Evolutionary conservation across 2,797 vertebrate species (phyloP), one percentile per base, ranked within the genome.

Genomic region (Pseudochromis fuscus): DNA sequence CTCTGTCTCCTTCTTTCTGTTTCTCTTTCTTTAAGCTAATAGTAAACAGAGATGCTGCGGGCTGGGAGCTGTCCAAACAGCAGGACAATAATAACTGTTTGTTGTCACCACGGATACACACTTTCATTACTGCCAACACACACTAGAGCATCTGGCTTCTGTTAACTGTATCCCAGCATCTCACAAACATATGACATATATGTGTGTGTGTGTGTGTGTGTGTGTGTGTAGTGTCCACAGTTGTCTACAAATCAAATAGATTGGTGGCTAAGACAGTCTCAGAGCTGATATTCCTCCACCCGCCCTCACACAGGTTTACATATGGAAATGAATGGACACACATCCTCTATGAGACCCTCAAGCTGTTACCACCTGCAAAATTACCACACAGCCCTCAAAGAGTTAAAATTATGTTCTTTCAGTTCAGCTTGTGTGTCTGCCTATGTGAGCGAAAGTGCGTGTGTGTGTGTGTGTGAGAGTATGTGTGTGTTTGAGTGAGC

Each of bases 11-110:
- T 46, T 50, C 35, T 64, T 16, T 77, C 70, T 73, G 37, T 80
- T 68, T 67, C 67, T 70, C 51, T 61, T 70, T 62, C 75, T 78
- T 65, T 75, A 64, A 75, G 58, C 67, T 81, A 70, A 89, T 76
- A 72, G 80, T 87, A 72, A 88, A 76, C 82, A 87, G 75, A 82
- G 72, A 84, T 77, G 75, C 79, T 81, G 71, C 52, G n/a, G 65
- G 51, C 72, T 81, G 64, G 82, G 81, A 85, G 75, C 78, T 76
- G 85, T 92, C 87, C 84, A 91, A 87, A 90, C 83, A 88, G 79
- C 79, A 84, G 85, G 79, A 87, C 83, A 89, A 89, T 89, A 93
- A 87, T 91, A 91, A 89, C 77, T 83, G 87, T 89, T 91, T 91
- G 89, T 92, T 91, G 87, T 91, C 83, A 71, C 87, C 85, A 85